A percentile compares a stretch with the other conserved stretches of the same genome.
These are phyloP conservation scores for Anadara kagoshimensis DNA, from an alignment of 1,140 invertebrate genomes.

Conservation along the genomic window DNA sequence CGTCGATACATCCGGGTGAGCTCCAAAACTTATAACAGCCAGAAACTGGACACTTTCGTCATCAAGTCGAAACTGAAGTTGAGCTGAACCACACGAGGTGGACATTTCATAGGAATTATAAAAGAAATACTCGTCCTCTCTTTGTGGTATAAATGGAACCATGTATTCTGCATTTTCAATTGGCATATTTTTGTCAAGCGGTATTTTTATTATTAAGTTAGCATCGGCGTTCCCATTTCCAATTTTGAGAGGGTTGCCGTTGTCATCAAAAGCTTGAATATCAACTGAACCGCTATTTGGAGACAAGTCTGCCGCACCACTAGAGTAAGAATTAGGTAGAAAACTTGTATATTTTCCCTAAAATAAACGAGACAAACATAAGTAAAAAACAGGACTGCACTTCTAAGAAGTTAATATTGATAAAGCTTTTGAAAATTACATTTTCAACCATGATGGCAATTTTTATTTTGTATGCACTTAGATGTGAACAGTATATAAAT, in stretches of 20 bases:
- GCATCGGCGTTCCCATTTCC: conserved; percentile 14
- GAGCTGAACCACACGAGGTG: conserved; percentile 3
- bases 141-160: conserved; percentile 32
- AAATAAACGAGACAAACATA: no score
- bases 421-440: no score
- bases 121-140: conserved; percentile 42
- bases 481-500: no score
- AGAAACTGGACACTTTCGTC: conserved; percentile 45
- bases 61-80: conserved; percentile 26
- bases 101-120: conserved; percentile 33
- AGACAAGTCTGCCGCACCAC: conserved; percentile 20
- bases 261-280: conserved; percentile 36
- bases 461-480: no score
- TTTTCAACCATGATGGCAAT: no score
- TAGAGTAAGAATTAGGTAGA: conserved; percentile 4
- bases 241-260: conserved; percentile 22
- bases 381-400: no score
- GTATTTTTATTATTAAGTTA: conserved; percentile 53
- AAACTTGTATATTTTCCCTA: conserved; percentile 5
- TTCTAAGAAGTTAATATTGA: no score
- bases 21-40: conserved; percentile 44
- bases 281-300: conserved; percentile 28
- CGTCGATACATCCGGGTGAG: conserved; percentile 40
- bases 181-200: conserved; percentile 34
- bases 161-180: conserved; percentile 15